These are phyloP conservation scores for Pseudochaenichthys georgianus DNA, from an alignment of 2,797 vertebrate genomes.

Conservation along the genomic window DNA sequence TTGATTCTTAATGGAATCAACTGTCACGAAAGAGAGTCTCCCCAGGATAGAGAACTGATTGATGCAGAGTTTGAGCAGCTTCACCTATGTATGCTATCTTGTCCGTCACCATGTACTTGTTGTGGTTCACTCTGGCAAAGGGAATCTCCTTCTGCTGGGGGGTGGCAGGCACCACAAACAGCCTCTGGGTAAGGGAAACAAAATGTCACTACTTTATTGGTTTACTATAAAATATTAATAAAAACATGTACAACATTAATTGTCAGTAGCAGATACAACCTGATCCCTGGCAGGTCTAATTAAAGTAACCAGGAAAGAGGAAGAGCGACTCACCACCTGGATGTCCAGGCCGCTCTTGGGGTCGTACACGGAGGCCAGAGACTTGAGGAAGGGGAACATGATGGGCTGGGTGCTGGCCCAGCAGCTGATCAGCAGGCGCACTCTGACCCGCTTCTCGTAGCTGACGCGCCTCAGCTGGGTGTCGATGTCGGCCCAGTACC, in stretches of 20 bases:
- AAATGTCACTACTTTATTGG: neutral
- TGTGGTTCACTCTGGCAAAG: constrained; percentile 93
- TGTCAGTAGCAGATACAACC: neutral
- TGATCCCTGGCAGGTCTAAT: neutral
- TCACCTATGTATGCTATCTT: constrained; percentile 91
- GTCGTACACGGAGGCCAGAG: constrained; percentile 87
- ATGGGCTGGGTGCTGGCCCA: constrained; percentile 84
- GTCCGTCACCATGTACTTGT: constrained; percentile 98
- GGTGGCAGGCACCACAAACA: constrained; percentile 89
- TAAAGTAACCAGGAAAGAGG: no score
- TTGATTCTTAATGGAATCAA: no score
- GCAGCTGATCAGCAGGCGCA: constrained; percentile 90
- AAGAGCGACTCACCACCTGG: constrained; percentile 88
- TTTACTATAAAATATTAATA: rapidly evolving
- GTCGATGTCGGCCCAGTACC: constrained; percentile 93
- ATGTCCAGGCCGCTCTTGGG: constrained; percentile 81
- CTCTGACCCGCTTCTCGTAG: constrained; percentile 83
- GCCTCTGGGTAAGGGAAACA: constrained; percentile 79
- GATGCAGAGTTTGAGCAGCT: constrained; percentile 5
- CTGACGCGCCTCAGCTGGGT: constrained; percentile 83
- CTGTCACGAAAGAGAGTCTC: no score
- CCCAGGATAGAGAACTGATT: no score
- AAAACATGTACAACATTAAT: neutral
- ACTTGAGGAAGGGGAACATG: constrained; percentile 92
- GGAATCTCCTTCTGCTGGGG: constrained; percentile 88